These are phyloP conservation scores for Montipora cactus DNA, from an alignment of 64 coral and sea anemone genomes.

Conservation along the genomic window DNA sequence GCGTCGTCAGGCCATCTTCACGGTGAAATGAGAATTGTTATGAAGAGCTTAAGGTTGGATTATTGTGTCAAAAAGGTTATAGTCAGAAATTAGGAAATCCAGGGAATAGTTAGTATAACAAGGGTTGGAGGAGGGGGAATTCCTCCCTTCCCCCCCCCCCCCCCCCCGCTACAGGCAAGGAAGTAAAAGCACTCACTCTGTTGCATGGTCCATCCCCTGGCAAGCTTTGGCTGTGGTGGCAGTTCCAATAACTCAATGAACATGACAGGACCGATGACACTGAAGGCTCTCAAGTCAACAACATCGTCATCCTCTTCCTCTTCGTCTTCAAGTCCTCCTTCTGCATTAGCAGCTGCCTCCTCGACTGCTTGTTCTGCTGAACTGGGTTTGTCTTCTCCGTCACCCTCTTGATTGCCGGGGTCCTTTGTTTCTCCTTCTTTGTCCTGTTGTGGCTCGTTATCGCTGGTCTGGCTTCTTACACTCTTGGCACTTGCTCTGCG, in stretches of 20 bases:
- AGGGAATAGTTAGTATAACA: too few relatives aligned
- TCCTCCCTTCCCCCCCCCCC: too few relatives aligned
- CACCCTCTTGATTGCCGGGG: constrained; percentile 49
- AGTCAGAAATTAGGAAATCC: too few relatives aligned
- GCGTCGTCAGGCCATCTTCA: too few relatives aligned
- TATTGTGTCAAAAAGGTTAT: too few relatives aligned
- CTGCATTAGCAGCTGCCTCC: constrained; percentile 5
- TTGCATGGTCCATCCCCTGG: constrained; percentile 91
- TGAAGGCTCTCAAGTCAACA: constrained; percentile 90
- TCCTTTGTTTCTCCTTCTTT: constrained; percentile 62
- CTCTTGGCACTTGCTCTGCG: constrained; percentile 91
- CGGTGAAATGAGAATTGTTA: too few relatives aligned
- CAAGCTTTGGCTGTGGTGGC: constrained; percentile 89
- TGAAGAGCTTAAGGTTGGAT: too few relatives aligned
- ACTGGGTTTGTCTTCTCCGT: constrained; percentile 48
- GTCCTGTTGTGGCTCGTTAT: constrained; percentile 66
- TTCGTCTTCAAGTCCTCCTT: constrained; percentile 46
- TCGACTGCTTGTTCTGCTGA: constrained; percentile 55
- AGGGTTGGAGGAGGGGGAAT: too few relatives aligned
- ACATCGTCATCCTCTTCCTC: constrained; percentile 99
- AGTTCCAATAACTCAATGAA: constrained; percentile 86
- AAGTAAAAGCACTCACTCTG: constrained; percentile 58
- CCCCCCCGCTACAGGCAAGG: too few relatives aligned
- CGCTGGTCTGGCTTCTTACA: constrained; percentile 76
- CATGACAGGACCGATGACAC: constrained; percentile 75